Evolutionary conservation across 1,140 invertebrate species (phyloP).

Genomic region (Trachymyrmex cornetzi): DNA sequence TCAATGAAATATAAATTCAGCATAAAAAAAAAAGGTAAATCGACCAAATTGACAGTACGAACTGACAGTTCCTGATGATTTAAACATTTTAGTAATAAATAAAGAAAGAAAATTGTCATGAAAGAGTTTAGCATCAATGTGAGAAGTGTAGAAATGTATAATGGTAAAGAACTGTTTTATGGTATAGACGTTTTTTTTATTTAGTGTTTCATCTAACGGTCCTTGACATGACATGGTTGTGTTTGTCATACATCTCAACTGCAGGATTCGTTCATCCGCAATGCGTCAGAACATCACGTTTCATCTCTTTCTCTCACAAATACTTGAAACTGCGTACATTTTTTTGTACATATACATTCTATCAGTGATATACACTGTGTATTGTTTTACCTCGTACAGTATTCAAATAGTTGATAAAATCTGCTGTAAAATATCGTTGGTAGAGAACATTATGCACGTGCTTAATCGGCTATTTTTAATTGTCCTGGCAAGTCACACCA

Average conservation of each 20-base stretch:
- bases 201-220: background rate
- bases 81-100: background rate
- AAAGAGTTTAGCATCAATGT: background rate
- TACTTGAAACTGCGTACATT: background rate
- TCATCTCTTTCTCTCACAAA: background rate
- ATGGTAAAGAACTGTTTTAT: constrained; percentile 5
- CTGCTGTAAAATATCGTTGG: background rate
- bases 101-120: background rate
- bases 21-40: background rate
- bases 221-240: background rate
- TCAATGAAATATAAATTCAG: background rate
- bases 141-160: background rate
- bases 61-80: background rate
- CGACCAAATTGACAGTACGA: background rate
- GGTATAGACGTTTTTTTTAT: background rate
- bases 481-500: background rate
- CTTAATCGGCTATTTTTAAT: constrained; percentile 20
- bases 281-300: background rate
- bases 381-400: background rate
- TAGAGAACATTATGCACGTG: background rate
- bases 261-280: background rate
- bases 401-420: background rate
- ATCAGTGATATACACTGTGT: background rate
- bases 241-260: constrained; percentile 36
- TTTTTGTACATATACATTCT: background rate